Evolutionary conservation across 1,140 invertebrate genomes (phyloP), one percentile per base, ranked within the genome.

Genomic region (Drosophila carrolli): DNA sequence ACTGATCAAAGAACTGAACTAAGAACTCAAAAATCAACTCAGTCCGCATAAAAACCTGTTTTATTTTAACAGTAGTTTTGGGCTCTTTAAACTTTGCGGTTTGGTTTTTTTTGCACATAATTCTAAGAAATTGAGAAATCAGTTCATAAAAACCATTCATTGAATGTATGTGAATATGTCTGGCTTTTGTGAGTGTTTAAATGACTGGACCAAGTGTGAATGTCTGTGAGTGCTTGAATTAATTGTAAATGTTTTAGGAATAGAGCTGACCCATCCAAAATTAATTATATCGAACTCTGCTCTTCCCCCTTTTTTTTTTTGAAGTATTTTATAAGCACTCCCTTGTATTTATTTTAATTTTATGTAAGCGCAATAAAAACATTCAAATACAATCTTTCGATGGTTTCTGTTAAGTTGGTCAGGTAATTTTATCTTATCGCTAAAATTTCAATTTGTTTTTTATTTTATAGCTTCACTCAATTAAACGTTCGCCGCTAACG

Each of bases 341-440:
- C 37, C 37, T 37, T 77, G 62, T 85, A 81, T 84, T 84, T 77
- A 84, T 85, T 74, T 50, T 47, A 83, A 65, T 62, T 68, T 44
- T 57, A 61, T 48, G 58, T 51, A 40, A 63, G 59, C 7, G 60
- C 40, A 63, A 63, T 63, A 59, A 43, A 60, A 27, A 32, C 47
- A 62, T 19, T 4, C 5, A 59, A 41, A 32, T 8, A 5, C 10
- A 7, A 10, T 57, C 8, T 13, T 19, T 16, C 1, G 1, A 5
- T 40, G 35, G 11, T n/a, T 11, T 41, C n/a, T 27, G 35, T 55
- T 59, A 5, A 13, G 27, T 40, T 56, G 6, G 5, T 56, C 23
- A 19, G n/a, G 27, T 4, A 35, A 16, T 10, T 5, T 10, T 4
- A 1, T 14, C n/a, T 32, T 50, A 16, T 50, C 7, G 27, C 2